phyloP scores from a whole-genome alignment of 2,888 invertebrate species.

The Piscicola geometra region DNA sequence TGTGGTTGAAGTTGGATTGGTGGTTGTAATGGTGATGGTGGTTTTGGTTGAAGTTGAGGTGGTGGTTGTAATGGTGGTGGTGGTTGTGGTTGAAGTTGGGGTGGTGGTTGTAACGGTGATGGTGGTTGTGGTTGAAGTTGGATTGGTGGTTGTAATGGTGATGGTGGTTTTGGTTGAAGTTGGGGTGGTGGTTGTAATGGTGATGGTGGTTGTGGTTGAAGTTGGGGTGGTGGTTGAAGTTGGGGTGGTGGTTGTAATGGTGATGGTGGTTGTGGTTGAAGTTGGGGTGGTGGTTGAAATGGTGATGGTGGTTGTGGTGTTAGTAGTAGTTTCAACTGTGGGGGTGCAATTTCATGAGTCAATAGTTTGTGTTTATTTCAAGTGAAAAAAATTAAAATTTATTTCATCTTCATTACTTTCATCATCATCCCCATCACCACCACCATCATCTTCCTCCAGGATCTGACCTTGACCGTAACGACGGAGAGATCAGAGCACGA shows the following conservation, averaged over 20 bases:
- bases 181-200: conserved; percentile 18
- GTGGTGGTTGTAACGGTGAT: conserved; percentile 29
- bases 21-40: conserved; percentile 18
- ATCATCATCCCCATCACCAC: no score
- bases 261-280: conserved; percentile 29
- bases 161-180: conserved; percentile 20
- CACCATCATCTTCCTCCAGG: conserved; percentile 40
- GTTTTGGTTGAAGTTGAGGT: conserved; percentile 29
- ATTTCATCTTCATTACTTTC: no score
- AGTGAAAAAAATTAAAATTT: no score
- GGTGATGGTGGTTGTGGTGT: conserved; percentile 27
- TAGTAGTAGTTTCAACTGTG: conserved; percentile 27
- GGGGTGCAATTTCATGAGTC: no score
- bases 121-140: conserved; percentile 28
- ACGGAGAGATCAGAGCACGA: conserved; percentile 45
- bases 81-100: conserved; percentile 29
- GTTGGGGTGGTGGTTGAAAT: conserved; percentile 29
- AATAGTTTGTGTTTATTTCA: no score
- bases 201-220: conserved; percentile 19
- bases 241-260: conserved; percentile 26
- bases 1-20: conserved; percentile 18
- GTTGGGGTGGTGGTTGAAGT: conserved; percentile 14
- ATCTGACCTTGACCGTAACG: conserved; percentile 46
- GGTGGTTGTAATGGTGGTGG: conserved; percentile 30
- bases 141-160: conserved; percentile 23